A percentile compares a stretch with the other conserved stretches of the same genome.
Conservation (phyloP, 2,113 vertebrate species). For the Tachycineta bicolor region DNA sequence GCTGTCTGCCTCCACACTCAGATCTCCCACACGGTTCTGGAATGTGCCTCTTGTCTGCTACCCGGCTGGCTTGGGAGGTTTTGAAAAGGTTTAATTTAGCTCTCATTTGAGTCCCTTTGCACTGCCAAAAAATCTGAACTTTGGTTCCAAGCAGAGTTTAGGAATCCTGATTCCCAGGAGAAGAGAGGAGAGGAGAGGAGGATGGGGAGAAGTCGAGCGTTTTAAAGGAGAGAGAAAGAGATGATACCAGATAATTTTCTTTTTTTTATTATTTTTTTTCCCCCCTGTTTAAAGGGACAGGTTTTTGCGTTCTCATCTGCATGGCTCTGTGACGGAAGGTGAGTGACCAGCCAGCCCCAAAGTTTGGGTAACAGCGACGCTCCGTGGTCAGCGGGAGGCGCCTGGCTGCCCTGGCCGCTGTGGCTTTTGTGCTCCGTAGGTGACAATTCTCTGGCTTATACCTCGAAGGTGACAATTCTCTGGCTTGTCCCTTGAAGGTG, state of each 20-base stretch:
- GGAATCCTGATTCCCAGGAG: conserved; percentile 51
- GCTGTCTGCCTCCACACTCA: conserved; percentile 26
- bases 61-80: conserved; percentile 18
- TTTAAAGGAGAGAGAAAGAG: not conserved
- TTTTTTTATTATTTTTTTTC: too few species aligned
- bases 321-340: not conserved
- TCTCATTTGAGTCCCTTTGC: conserved; percentile 22
- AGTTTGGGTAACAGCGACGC: conserved; percentile 60
- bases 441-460: not conserved
- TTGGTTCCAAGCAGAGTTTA: conserved; percentile 44
- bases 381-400: not conserved
- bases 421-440: accelerated
- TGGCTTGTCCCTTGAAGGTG: accelerated
- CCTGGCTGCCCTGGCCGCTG: not conserved
- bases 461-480: accelerated
- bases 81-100: conserved; percentile 61
- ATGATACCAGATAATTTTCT: not conserved
- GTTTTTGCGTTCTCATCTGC: not conserved
- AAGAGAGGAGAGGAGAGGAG: not conserved
- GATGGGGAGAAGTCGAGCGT: not conserved
- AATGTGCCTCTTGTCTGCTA: conserved; percentile 66
- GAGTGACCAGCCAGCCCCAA: not conserved
- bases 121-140: conserved; percentile 54
- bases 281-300: not conserved
- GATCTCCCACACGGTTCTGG: conserved; percentile 47